Conservation (phyloP, 1,140 invertebrate species). For the Drosophila mayri region DNA sequence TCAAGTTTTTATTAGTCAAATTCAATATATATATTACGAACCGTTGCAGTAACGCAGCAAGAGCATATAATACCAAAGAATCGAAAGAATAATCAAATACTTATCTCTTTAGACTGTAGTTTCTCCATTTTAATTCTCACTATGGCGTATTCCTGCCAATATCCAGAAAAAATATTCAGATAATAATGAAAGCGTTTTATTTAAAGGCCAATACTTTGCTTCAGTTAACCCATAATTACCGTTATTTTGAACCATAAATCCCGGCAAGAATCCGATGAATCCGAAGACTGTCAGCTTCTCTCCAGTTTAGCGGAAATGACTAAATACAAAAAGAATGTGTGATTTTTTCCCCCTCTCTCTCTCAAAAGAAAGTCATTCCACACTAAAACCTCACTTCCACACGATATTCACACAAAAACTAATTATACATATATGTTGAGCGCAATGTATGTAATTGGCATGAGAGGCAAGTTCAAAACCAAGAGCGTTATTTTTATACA, state of each 20-base stretch:
- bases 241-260: constrained; percentile 11
- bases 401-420: constrained; percentile 11
- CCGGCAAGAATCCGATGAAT: constrained; percentile 29
- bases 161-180: constrained; percentile 14
- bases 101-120: constrained; percentile 64
- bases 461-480: constrained; percentile 55
- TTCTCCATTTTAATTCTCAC: constrained; percentile 56
- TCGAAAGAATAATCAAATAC: constrained; percentile 54
- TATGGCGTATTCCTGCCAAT: constrained; percentile 31
- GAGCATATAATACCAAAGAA: constrained; percentile 47
- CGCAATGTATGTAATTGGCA: constrained; percentile 66
- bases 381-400: constrained; percentile 3
- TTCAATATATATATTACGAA: constrained; percentile 54
- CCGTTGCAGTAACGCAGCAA: constrained; percentile 65
- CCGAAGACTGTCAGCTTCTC: constrained; percentile 48
- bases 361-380: constrained; percentile 14
- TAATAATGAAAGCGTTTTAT: not conserved
- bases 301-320: constrained; percentile 24
- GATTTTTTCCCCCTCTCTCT: constrained; percentile 47
- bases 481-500: constrained; percentile 74
- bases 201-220: constrained; percentile 63
- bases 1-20: constrained; percentile 69
- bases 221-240: constrained; percentile 4
- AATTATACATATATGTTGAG: constrained; percentile 30
- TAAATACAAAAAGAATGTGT: constrained; percentile 59